Percentiles rank a stretch among this genome's conserved stretches.
phyloP scores from a whole-genome alignment of 1,140 invertebrate genomes.

The Aradophagus sp. region DNA sequence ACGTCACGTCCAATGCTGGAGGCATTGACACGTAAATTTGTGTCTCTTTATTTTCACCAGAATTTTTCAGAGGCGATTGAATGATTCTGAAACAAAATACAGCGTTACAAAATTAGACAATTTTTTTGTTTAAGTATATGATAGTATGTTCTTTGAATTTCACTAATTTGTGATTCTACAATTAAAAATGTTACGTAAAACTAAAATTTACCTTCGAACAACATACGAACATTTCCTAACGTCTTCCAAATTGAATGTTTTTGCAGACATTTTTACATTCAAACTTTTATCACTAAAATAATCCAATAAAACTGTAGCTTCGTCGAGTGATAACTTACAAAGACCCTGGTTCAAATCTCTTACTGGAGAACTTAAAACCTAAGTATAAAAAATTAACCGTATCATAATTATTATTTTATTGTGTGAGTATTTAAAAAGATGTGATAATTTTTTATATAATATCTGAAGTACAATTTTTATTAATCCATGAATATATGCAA shows the following conservation, averaged over 20 bases:
- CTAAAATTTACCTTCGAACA: conserved; percentile 80
- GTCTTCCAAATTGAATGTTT: conserved; percentile 82
- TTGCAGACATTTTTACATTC: conserved; percentile 82
- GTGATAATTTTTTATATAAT: no score
- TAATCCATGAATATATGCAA: no score
- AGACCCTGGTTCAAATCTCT: conserved; percentile 83
- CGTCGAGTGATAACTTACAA: conserved; percentile 83
- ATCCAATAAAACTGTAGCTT: conserved; percentile 79
- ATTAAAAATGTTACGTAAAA: no score
- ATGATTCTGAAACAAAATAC: conserved; percentile 77
- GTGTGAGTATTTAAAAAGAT: no score
- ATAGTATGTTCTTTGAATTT: no score
- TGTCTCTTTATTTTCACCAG: conserved; percentile 75
- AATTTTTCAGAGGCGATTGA: conserved; percentile 79
- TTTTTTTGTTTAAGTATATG: no score
- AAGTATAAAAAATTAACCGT: no score
- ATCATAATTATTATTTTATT: no score
- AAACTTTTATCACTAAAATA: conserved; percentile 82
- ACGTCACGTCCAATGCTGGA: conserved; percentile 81
- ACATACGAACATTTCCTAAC: conserved; percentile 80
- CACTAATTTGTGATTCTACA: no score
- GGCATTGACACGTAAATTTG: conserved; percentile 80
- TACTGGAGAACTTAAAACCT: conserved; percentile 83
- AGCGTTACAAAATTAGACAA: no score
- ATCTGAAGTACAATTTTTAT: no score